These are phyloP conservation scores for Cantharis rustica DNA, from an alignment of 2,888 invertebrate species.

Conservation along the genomic window DNA sequence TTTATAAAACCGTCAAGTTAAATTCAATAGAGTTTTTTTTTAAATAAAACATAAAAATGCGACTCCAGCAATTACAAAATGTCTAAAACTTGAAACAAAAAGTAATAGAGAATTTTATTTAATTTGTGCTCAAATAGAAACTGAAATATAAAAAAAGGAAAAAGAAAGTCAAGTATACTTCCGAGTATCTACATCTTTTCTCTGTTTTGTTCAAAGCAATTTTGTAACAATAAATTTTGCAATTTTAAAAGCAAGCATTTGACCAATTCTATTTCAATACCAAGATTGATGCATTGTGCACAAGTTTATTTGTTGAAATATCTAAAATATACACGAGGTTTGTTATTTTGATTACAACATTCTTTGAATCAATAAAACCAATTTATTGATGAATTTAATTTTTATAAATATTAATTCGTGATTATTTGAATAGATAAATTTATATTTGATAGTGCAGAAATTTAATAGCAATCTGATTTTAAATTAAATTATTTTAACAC, in stretches of 20 bases:
- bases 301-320: neutral
- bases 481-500: constrained; percentile 4
- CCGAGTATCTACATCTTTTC: neutral
- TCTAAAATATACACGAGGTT: neutral
- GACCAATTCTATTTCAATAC: neutral
- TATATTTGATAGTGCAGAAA: neutral
- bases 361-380: neutral
- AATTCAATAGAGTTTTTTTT: neutral
- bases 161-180: neutral
- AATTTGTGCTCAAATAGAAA: neutral
- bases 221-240: neutral
- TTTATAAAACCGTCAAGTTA: neutral
- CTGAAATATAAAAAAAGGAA: neutral
- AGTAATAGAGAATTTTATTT: neutral
- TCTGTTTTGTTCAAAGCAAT: neutral
- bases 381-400: neutral
- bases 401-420: neutral
- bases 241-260: neutral
- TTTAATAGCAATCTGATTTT: neutral
- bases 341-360: neutral
- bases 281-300: neutral
- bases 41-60: neutral
- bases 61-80: neutral
- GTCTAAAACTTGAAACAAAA: neutral
- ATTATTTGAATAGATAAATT: neutral